Conservation (phyloP, 2,888 invertebrate species). For the Lagria hirta region DNA sequence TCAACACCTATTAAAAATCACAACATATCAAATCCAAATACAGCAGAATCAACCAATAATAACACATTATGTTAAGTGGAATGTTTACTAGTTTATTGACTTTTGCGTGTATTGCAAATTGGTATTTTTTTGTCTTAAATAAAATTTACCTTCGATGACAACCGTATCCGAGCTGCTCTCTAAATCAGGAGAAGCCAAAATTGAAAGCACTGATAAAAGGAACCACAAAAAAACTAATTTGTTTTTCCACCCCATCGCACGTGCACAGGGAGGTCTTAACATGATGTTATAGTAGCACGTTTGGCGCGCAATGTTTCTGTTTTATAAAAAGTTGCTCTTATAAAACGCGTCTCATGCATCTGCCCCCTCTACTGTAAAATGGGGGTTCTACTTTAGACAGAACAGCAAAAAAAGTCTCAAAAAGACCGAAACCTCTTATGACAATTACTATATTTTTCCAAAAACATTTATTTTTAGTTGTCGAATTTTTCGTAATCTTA, state of each 20-base stretch:
- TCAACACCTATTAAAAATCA: conserved; percentile 31
- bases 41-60: too few species aligned
- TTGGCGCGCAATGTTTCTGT: conserved; percentile 46
- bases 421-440: too few species aligned
- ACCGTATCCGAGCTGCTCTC: conserved; percentile 35
- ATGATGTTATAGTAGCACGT: conserved; percentile 32
- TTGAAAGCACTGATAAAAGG: conserved; percentile 29
- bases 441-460: too few species aligned
- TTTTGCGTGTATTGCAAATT: conserved; percentile 7
- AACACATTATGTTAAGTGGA: conserved; percentile 19
- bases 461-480: too few species aligned
- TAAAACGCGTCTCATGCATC: conserved; percentile 43
- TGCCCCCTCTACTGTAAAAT: conserved; percentile 32
- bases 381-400: too few species aligned
- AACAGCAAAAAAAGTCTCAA: too few species aligned
- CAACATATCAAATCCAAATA: conserved; percentile 27
- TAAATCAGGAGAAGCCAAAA: conserved; percentile 19
- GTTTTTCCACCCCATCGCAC: conserved; percentile 40
- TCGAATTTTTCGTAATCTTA: too few species aligned
- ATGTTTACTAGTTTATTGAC: conserved; percentile 26
- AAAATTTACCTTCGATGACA: conserved; percentile 41
- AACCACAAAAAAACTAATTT: conserved; percentile 39
- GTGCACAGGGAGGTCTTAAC: conserved; percentile 6
- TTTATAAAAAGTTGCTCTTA: conserved; percentile 49
- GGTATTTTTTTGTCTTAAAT: conserved; percentile 17